Evolutionary conservation across 2,113 vertebrate genomes (phyloP).

Genomic region (Cephalopterus ornatus): DNA sequence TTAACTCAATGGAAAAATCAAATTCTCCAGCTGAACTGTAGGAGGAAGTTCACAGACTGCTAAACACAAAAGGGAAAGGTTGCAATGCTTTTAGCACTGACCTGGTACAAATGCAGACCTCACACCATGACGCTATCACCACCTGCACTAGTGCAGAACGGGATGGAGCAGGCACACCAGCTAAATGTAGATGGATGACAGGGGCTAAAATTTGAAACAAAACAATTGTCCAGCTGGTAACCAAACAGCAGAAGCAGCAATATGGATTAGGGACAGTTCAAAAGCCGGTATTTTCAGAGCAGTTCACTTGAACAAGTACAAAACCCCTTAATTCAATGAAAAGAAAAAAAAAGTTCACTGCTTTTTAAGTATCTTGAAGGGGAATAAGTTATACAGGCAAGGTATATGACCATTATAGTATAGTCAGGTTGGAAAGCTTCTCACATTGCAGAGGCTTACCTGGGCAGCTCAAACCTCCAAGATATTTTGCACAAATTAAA

Average conservation of each 20-base stretch:
- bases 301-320: background rate
- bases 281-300: background rate
- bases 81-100: background rate
- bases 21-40: background rate
- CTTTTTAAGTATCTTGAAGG: background rate
- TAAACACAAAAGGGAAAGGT: background rate
- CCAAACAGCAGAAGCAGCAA: background rate
- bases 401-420: background rate
- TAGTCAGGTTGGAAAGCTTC: background rate
- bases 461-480: background rate
- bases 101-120: background rate
- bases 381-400: background rate
- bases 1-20: background rate
- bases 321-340: background rate
- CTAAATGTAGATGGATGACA: background rate
- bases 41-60: background rate
- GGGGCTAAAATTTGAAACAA: background rate
- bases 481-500: background rate
- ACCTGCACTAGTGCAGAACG: rapidly evolving
- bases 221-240: background rate
- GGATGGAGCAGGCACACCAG: background rate
- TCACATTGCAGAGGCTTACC: background rate
- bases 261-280: background rate
- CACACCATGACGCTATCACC: background rate
- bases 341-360: background rate